Percentiles rank a stretch among this genome's conserved stretches.
Conservation (phyloP, 2,113 vertebrate species). For the Clarias magur region DNA sequence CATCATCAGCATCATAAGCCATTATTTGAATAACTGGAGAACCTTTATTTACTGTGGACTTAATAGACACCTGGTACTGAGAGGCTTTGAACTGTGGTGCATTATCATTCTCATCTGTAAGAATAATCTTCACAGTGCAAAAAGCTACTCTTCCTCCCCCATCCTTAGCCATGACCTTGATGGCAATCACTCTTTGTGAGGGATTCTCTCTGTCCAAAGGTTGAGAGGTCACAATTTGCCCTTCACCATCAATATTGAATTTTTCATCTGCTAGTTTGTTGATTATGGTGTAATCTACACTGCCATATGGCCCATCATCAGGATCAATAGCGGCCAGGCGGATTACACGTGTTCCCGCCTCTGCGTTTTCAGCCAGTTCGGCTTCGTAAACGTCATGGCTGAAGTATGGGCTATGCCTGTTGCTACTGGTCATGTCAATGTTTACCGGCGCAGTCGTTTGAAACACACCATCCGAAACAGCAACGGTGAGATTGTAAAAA, state of each 20-base stretch:
- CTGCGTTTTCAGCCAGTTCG: constrained; percentile 91
- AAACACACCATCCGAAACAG: constrained; percentile 93
- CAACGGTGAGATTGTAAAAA: constrained; percentile 85
- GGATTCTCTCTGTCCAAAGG: constrained; percentile 92
- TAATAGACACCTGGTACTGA: constrained; percentile 87
- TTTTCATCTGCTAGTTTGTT: constrained; percentile 92
- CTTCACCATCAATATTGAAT: constrained; percentile 82
- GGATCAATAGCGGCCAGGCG: constrained; percentile 87
- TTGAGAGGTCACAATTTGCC: constrained; percentile 84
- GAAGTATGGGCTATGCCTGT: constrained; percentile 88
- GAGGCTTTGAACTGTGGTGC: constrained; percentile 88
- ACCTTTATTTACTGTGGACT: constrained; percentile 88
- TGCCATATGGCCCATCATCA: constrained; percentile 89
- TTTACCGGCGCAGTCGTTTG: constrained; percentile 88
- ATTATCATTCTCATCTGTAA: constrained; percentile 97
- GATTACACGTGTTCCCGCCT: constrained; percentile 91
- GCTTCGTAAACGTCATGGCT: constrained; percentile 87
- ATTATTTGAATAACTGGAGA: constrained; percentile 89
- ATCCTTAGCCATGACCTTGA: constrained; percentile 96
- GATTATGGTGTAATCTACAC: constrained; percentile 93
- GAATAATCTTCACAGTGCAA: constrained; percentile 94
- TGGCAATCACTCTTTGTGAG: constrained; percentile 87
- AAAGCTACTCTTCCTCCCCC: constrained; percentile 92
- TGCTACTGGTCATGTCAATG: constrained; percentile 89
- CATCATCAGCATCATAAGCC: constrained; percentile 94